phyloP scores from a whole-genome alignment of 2,113 vertebrate species.

The Rattus rattus region DNA sequence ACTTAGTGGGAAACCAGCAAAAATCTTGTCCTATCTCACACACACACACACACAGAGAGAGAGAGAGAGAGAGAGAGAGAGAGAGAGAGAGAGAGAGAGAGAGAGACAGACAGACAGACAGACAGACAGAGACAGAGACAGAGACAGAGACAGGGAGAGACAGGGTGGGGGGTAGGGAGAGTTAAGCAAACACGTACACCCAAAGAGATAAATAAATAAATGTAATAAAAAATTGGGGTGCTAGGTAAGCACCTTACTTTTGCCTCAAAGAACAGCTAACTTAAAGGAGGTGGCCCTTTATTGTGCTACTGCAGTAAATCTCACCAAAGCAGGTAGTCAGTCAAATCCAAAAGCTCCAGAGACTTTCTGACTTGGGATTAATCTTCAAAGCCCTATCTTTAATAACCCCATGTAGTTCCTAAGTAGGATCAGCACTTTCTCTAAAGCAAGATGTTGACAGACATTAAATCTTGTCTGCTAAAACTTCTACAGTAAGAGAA shows the following conservation, averaged over 20 bases:
- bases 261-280: conserved; percentile 6
- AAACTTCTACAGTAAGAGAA: background rate
- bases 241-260: background rate
- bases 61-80: too few relatives aligned
- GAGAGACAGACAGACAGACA: background rate
- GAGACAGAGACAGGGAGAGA: background rate
- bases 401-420: background rate
- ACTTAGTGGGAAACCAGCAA: background rate
- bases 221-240: background rate
- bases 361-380: conserved; percentile 35
- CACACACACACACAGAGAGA: too few relatives aligned
- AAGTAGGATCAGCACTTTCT: conserved; percentile 12
- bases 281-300: background rate
- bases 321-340: background rate
- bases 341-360: background rate
- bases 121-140: too few relatives aligned
- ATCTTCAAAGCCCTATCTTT: background rate
- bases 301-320: background rate
- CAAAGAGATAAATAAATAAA: background rate
- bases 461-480: background rate
- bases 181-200: background rate
- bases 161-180: background rate
- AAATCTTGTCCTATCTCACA: background rate
- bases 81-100: background rate
- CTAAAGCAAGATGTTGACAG: background rate